A percentile compares a stretch with the other conserved stretches of the same genome.
phyloP scores from a whole-genome alignment of 2,888 invertebrate genomes.

The Scaptomyza cyrtandrae region DNA sequence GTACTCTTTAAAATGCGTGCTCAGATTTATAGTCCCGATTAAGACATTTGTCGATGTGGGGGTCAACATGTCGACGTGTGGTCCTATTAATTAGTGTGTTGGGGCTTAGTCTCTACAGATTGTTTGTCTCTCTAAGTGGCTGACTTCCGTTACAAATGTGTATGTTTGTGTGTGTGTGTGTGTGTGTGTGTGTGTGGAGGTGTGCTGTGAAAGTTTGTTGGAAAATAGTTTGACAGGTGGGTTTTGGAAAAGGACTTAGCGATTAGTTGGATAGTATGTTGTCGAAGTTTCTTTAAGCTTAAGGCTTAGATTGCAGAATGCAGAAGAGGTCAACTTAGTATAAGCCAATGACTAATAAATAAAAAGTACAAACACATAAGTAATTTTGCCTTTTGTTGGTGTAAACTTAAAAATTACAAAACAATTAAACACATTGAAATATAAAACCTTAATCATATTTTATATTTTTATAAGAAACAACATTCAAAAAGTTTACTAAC shows the following conservation, averaged over 20 bases:
- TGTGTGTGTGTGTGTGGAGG: background rate
- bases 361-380: too few relatives aligned
- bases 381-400: too few relatives aligned
- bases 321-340: background rate
- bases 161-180: background rate
- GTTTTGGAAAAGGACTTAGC: slow-evolving; percentile 15
- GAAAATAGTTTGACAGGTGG: slow-evolving; percentile 42
- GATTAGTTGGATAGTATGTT: background rate
- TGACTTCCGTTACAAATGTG: slow-evolving; percentile 44
- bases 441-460: too few relatives aligned
- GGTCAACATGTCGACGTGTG: slow-evolving; percentile 53
- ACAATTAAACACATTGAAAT: too few relatives aligned
- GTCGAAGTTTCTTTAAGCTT: slow-evolving; percentile 12
- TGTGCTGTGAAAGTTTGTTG: slow-evolving; percentile 41
- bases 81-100: slow-evolving; percentile 59
- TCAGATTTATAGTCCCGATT: slow-evolving; percentile 64
- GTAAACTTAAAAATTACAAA: too few relatives aligned
- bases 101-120: slow-evolving; percentile 43
- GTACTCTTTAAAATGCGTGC: slow-evolving; percentile 66
- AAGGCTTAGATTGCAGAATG: background rate
- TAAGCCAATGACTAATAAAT: too few relatives aligned
- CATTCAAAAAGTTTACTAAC: too few relatives aligned
- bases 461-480: too few relatives aligned
- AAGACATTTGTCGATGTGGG: slow-evolving; percentile 52
- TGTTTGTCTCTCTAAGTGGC: slow-evolving; percentile 56